A percentile compares a stretch with the other conserved stretches of the same genome.
phyloP scores from a whole-genome alignment of 2,113 vertebrate species.

The Forbesichthys papilliferus region DNA sequence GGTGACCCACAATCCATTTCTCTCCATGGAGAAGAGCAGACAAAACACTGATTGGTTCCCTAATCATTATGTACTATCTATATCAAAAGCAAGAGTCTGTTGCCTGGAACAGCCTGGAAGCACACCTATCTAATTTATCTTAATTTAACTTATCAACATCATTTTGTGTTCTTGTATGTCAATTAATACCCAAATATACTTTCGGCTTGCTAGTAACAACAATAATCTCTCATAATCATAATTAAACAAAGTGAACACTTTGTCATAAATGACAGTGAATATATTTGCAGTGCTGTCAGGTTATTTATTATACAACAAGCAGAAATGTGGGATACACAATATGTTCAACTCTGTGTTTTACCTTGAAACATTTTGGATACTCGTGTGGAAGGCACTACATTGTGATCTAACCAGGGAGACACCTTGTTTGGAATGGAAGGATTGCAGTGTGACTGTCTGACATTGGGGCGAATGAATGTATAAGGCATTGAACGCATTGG shows the following conservation, averaged over 20 bases:
- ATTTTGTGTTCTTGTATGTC: too few species aligned
- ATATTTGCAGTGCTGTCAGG: not conserved
- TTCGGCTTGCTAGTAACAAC: too few species aligned
- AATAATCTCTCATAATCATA: too few species aligned
- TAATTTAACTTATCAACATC: too few species aligned
- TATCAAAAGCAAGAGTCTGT: conserved; percentile 25
- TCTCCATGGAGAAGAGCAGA: conserved; percentile 15
- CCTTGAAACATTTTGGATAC: conserved; percentile 48
- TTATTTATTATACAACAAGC: too few species aligned
- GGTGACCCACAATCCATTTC: conserved; percentile 48
- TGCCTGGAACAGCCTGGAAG: conserved; percentile 25
- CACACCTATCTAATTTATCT: too few species aligned
- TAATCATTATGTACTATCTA: conserved; percentile 33
- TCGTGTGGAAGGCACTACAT: too few species aligned
- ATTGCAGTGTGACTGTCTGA: conserved; percentile 56
- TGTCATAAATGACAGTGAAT: too few species aligned
- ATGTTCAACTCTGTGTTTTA: conserved; percentile 31
- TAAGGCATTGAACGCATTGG: conserved; percentile 3
- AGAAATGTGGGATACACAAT: not conserved
- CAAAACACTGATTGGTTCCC: conserved; percentile 30
- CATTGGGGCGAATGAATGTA: conserved; percentile 64
- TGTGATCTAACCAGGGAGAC: conserved; percentile 16
- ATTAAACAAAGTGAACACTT: too few species aligned
- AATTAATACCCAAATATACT: too few species aligned
- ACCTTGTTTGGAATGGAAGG: conserved; percentile 48